Evolutionary conservation across 2,888 invertebrate genomes (phyloP), one percentile per base, ranked within the genome.

Genomic region (Sialis lutaria): DNA sequence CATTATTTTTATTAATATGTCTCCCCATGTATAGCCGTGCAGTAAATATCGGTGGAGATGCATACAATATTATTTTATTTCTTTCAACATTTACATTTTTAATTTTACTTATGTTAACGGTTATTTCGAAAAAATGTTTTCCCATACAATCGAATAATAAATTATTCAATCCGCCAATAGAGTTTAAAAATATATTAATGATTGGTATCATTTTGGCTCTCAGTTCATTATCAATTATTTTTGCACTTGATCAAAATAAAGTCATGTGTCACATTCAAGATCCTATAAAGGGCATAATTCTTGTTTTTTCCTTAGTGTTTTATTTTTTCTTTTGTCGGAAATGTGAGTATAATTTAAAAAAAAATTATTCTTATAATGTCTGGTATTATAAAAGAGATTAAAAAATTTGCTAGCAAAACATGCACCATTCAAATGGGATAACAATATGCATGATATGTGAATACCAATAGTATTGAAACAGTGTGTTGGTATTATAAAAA

Each of bases 181-280:
- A 64, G n/a, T 60, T 65, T 51, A 57, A 58, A 42, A 62, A 62
- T 31, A 53, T 71, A 35, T 46, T 66, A 33, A 64, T 68, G 54
- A 60, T 70, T 49, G 64, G 70, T 48, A 53, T 63, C 6, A 50
- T 68, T 10, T 69, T 70, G 52, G 67, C 67, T 7, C 50, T 65
- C 8, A 61, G 68, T 50, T 67, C 65, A n/a, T 64, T 72, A 52
- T 60, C 69, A 44, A 60, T 70, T 39, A 63, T 68, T n/a, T 68
- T 69, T 52, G 64, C 70, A 4, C 55, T 69, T 50, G 74, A 73
- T 54, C 62, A 67, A 49, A 68, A 71, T 52, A 59, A 72, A 53
- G 75, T 76, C 5, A 61, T 73, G 45, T 76, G 76, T 52, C 75
- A 76, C 56, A 60, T 75, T 39, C 75, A 75, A 55, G 75, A 75